These are phyloP conservation scores for Drosophila imparisetae DNA, from an alignment of 2,888 invertebrate species.

Conservation along the genomic window DNA sequence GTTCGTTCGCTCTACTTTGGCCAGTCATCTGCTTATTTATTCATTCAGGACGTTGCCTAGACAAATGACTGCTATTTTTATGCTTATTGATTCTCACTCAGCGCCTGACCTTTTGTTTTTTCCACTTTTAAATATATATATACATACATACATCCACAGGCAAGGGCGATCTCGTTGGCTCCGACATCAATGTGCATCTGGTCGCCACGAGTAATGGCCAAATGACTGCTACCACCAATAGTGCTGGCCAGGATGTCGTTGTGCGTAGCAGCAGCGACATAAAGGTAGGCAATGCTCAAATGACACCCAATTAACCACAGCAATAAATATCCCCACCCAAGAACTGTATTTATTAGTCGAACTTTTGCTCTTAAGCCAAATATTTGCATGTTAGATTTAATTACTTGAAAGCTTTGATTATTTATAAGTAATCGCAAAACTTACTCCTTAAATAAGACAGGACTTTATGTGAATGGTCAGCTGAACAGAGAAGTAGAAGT, in stretches of 20 bases:
- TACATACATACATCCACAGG: conserved; percentile 86
- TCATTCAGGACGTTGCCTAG: conserved; percentile 70
- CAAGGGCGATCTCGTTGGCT: conserved; percentile 97
- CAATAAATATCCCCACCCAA: neutral
- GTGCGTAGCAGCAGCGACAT: conserved; percentile 98
- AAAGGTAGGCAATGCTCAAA: conserved; percentile 85
- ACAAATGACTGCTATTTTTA: conserved; percentile 78
- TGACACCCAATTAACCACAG: conserved; percentile 14
- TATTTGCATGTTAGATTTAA: neutral
- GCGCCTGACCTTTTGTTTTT: conserved; percentile 62
- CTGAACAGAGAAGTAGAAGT: neutral
- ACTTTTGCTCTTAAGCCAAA: neutral
- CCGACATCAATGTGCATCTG: conserved; percentile 94
- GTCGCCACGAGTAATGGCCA: conserved; percentile 88
- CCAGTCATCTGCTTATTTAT: conserved; percentile 64
- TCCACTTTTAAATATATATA: conserved; percentile 10
- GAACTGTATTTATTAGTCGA: neutral
- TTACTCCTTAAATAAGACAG: neutral
- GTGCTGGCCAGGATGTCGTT: conserved; percentile 89
- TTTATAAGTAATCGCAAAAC: neutral
- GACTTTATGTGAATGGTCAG: neutral
- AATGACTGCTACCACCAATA: conserved; percentile 87
- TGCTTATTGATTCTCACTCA: conserved; percentile 71
- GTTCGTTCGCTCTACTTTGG: conserved; percentile 67
- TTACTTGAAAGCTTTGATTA: neutral